Conservation (phyloP, 2,113 vertebrate genomes). For the Tretioscincus oriximinensis region DNA sequence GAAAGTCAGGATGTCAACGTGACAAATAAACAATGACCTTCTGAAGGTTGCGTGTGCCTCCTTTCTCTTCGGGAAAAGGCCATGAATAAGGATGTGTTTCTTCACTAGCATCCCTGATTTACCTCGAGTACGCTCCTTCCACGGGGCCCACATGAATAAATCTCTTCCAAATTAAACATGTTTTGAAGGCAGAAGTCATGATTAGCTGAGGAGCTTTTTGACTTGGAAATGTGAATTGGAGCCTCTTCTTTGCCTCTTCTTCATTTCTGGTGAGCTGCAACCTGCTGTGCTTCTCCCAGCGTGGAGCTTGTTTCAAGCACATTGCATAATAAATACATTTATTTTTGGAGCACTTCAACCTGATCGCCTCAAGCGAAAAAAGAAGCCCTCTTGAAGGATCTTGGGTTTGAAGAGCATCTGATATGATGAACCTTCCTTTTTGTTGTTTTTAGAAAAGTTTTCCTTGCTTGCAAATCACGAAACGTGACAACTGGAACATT, state of each 20-base stretch:
- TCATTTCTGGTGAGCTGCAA: background rate
- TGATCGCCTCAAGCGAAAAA: background rate
- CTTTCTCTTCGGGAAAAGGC: background rate
- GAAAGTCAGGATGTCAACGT: background rate
- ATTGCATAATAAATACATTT: background rate
- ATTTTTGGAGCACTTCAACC: constrained; percentile 1
- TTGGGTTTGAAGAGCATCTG: background rate
- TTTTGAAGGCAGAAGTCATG: background rate
- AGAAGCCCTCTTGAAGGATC: background rate
- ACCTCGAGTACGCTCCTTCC: background rate
- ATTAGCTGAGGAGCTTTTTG: background rate
- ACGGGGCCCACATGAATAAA: background rate
- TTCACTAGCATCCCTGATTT: background rate
- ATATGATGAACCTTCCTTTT: background rate
- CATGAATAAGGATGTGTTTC: background rate
- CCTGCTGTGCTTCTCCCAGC: background rate
- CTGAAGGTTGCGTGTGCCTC: no score
- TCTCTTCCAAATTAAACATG: background rate
- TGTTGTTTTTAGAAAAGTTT: background rate
- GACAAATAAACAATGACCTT: background rate
- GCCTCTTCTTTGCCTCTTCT: background rate
- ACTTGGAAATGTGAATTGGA: constrained; percentile 11
- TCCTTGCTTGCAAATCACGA: background rate
- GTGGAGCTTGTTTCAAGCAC: background rate
- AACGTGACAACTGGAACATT: background rate